Conservation (phyloP, 2,797 vertebrate species). For the Gastrophryne carolinensis region DNA sequence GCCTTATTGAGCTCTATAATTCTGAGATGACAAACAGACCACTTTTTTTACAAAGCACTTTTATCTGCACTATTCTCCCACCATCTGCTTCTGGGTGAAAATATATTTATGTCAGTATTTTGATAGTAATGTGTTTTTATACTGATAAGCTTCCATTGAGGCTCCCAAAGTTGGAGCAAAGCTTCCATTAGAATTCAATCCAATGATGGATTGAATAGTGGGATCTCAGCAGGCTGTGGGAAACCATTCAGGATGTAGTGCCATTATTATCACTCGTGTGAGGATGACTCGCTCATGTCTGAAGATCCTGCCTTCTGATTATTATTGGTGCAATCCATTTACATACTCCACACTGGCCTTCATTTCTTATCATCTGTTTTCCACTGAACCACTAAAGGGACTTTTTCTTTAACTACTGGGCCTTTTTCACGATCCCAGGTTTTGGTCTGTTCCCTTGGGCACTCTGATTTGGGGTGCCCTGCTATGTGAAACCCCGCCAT, state of each 20-base stretch:
- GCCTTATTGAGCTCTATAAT: background rate
- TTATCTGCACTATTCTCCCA: background rate
- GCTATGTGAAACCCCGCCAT: too few species aligned
- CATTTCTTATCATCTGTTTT: too few species aligned
- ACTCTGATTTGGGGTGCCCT: too few species aligned
- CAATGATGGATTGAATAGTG: background rate
- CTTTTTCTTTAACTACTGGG: too few species aligned
- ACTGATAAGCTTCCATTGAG: background rate
- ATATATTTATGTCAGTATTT: background rate
- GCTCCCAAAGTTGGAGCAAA: background rate
- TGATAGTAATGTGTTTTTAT: slow-evolving; percentile 16
- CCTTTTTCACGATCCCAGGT: too few species aligned
- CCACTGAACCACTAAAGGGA: too few species aligned
- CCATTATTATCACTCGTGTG: background rate
- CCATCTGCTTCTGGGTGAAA: background rate
- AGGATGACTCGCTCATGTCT: background rate
- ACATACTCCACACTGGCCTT: too few species aligned
- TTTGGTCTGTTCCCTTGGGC: too few species aligned
- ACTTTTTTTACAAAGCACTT: background rate
- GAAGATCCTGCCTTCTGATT: background rate
- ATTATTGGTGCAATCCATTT: too few species aligned
- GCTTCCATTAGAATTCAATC: background rate
- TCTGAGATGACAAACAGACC: background rate
- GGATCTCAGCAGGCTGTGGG: background rate
- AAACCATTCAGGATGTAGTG: background rate